Conservation (phyloP, 2,888 invertebrate species). For the Lucinisca nassula region DNA sequence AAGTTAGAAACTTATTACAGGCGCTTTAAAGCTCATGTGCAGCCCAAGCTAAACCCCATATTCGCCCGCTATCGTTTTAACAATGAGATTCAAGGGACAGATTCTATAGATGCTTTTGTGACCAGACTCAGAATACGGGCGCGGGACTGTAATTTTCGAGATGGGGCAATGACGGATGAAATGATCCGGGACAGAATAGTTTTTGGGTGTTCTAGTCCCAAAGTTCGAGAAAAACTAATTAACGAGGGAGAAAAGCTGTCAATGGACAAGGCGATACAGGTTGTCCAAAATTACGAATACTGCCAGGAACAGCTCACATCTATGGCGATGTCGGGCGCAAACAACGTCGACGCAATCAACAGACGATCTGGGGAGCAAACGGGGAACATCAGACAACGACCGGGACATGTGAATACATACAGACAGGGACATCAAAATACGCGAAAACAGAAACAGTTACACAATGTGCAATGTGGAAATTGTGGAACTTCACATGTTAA, state of each 20-base stretch:
- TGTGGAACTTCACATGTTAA: too few species aligned
- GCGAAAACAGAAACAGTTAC: background rate
- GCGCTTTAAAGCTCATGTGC: conserved; percentile 16
- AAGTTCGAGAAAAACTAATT: conserved; percentile 35
- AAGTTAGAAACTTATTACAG: conserved; percentile 30
- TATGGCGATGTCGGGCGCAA: background rate
- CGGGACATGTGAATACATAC: background rate
- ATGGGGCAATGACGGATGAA: conserved; percentile 8
- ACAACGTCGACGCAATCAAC: background rate
- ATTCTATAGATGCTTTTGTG: conserved; percentile 19
- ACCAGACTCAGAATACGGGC: conserved; percentile 8
- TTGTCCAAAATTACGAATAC: conserved; percentile 26
- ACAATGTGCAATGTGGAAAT: too few species aligned
- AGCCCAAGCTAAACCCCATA: conserved; percentile 46
- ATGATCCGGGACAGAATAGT: conserved; percentile 48
- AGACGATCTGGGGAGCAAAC: background rate
- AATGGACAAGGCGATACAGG: conserved; percentile 41
- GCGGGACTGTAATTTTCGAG: conserved; percentile 18
- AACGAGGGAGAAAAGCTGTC: conserved; percentile 28
- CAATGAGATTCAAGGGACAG: conserved; percentile 25
- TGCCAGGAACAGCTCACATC: conserved; percentile 33
- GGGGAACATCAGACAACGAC: background rate
- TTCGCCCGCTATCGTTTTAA: conserved; percentile 42
- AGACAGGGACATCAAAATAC: background rate
- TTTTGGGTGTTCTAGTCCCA: conserved; percentile 12